Evolutionary conservation across 2,888 invertebrate species (phyloP), one percentile per base, ranked within the genome.

Genomic region (Altica lythri): DNA sequence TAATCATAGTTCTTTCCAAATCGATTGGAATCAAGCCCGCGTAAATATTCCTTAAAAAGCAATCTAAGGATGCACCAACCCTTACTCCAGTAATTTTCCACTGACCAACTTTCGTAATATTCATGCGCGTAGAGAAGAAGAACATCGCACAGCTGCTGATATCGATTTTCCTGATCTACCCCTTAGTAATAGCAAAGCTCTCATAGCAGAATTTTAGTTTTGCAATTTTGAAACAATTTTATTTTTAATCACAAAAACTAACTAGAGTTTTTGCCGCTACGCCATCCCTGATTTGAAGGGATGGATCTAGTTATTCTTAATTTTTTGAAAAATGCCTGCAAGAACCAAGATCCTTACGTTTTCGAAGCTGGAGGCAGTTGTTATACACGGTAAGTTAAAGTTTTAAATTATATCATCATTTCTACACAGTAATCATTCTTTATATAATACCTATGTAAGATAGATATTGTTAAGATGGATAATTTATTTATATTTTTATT

Each of bases 281-380:
- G 51, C 60, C 60, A 52, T 57, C 57, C 60, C 57, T 43, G 37
- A 13, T 40, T 27, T 37, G 47, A 51, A 60, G 60, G 60, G 55
- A 60, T 60, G 60, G 57, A 57, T 55, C 46, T 51, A 60, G 57
- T 40, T 27, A 47, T 53, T 32, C 42, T 22, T 13, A 37, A 51
- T 46, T 35, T 47, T 53, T 49, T 16, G 30, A 53, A 48, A 47
- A 50, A 60, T 60, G 60, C 57, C 60, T 29, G 57, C 44, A 51
- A 53, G 48, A 46, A 53, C 51, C 38, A 55, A 54, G 46, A 45
- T 56, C 42, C 55, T 53, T 46, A 55, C 55, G 29, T 57, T 60
- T 53, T 57, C 57, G 44, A 60, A 58, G 43, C 32, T 60, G 51
- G 55, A 55, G 53, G 54, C 56, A 42, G 57, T 60, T 16, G 37